Conservation (phyloP, 2,888 invertebrate species). For the Asteroscopus sphinx region DNA sequence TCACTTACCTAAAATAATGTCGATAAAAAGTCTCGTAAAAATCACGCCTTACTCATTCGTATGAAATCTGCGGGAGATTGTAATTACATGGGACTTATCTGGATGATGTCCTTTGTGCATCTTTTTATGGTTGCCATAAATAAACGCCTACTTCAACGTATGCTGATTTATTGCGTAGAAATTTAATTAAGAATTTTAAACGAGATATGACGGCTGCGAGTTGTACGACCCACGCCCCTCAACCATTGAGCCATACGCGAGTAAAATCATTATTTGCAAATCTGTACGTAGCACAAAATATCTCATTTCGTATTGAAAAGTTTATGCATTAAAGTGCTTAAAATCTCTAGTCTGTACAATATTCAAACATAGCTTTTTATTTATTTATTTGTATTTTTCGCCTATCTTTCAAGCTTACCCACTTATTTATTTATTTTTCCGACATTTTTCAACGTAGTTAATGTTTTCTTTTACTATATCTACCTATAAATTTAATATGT, state of each 20-base stretch:
- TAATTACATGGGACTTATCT: constrained; percentile 70
- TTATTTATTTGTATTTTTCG: constrained; percentile 11
- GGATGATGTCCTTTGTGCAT: constrained; percentile 73
- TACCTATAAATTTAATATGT: constrained; percentile 34
- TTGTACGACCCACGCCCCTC: constrained; percentile 47
- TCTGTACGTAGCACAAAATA: constrained; percentile 8
- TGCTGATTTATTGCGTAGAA: constrained; percentile 73
- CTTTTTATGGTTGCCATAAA: constrained; percentile 81
- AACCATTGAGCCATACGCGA: constrained; percentile 13
- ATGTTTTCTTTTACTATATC: constrained; percentile 12
- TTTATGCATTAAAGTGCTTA: constrained; percentile 25
- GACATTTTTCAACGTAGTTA: constrained; percentile 10
- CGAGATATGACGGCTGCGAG: constrained; percentile 56
- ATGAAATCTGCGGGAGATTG: constrained; percentile 53
- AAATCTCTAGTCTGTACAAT: constrained; percentile 7
- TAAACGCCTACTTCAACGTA: constrained; percentile 72
- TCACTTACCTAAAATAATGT: constrained; percentile 44
- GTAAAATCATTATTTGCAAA: constrained; percentile 19
- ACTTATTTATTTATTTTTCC: constrained; percentile 9
- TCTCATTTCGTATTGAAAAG: neutral
- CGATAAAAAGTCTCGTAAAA: constrained; percentile 33
- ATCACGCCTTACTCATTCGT: constrained; percentile 37
- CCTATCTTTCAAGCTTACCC: constrained; percentile 33
- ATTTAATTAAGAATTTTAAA: constrained; percentile 75
- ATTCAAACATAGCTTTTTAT: constrained; percentile 6